Evolutionary conservation across 2,113 vertebrate genomes (phyloP), one percentile per base, ranked within the genome.

Genomic region (Sisor rabdophorus): DNA sequence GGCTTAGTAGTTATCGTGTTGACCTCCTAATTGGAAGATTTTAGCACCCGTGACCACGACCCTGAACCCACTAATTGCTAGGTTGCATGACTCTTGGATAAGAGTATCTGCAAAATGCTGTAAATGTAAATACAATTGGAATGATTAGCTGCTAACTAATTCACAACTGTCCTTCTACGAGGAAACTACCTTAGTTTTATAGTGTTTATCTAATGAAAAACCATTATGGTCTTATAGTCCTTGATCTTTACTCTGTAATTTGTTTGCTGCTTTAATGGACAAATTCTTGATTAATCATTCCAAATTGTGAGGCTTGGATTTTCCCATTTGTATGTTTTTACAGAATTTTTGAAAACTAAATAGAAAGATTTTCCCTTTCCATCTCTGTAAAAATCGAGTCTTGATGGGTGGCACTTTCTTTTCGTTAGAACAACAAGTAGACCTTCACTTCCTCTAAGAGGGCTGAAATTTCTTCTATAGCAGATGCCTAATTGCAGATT

Each of bases 201-300:
- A 0, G 1, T 24, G 20, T 17, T 68, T 3, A 2, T n/a, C 58
- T 26, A 52, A n/a, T n/a, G n/a, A 4, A n/a, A 52, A 68, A 40
- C 22, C 19, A 20, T 58, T 40, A 58, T 20, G 53, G 65, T 36
- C 26, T 59, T 71, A 13, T 71, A 4, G 53, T 30, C 54, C 26
- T 48, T 70, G 50, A 69, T 55, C 65, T 50, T 54, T 52, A 52
- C 40, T 70, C 26, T 58, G 53, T 60, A 53, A 59, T 77, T 69
- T 59, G 26, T 44, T 60, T 77, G 44, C 65, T 60, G 65, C 40
- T 59, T 60, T 30, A 50, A 58, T 59, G 20, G 50, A 69, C 48
- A 69, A 58, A 30, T 36, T 44, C 36, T 68, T 76, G 63, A 68
- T 69, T 69, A 60, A 69, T 70, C 40, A 36, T 77, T 54, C 40